These are phyloP conservation scores for Paramormyrops kingsleyae DNA, from an alignment of 2,113 vertebrate species.

Conservation along the genomic window DNA sequence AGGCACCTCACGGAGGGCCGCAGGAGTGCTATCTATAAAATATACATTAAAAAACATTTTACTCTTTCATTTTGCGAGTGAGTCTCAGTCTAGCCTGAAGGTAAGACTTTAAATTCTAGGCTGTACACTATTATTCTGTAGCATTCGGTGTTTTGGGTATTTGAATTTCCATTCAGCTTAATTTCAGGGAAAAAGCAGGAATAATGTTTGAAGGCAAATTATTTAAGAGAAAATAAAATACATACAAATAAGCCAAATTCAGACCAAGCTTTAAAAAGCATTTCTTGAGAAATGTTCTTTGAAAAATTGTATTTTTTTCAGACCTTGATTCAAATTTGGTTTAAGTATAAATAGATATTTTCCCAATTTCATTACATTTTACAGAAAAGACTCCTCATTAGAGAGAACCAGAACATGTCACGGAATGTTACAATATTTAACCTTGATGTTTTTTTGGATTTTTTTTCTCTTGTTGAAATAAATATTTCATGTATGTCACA, in stretches of 20 bases:
- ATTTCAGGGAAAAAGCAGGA: conserved; percentile 48
- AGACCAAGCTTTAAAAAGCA: neutral
- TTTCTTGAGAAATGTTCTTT: neutral
- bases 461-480: neutral
- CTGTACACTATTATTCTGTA: conserved; percentile 73
- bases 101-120: conserved; percentile 84
- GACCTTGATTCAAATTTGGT: neutral
- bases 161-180: conserved; percentile 57
- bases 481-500: neutral
- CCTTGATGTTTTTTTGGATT: neutral
- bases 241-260: neutral
- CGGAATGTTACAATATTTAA: neutral
- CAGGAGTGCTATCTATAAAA: conserved; percentile 93
- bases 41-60: conserved; percentile 99
- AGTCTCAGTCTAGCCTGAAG: conserved; percentile 87
- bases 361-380: neutral
- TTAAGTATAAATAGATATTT: neutral
- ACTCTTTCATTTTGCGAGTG: conserved; percentile 90
- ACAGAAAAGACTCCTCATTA: neutral
- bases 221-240: conserved; percentile 39
- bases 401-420: neutral
- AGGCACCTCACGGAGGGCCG: conserved; percentile 92
- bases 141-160: conserved; percentile 46
- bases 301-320: neutral
- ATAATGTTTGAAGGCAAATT: conserved; percentile 55